Base-by-base conservation (phyloP, 2,113 vertebrate genomes). In the Typhlomys cinereus region DNA sequence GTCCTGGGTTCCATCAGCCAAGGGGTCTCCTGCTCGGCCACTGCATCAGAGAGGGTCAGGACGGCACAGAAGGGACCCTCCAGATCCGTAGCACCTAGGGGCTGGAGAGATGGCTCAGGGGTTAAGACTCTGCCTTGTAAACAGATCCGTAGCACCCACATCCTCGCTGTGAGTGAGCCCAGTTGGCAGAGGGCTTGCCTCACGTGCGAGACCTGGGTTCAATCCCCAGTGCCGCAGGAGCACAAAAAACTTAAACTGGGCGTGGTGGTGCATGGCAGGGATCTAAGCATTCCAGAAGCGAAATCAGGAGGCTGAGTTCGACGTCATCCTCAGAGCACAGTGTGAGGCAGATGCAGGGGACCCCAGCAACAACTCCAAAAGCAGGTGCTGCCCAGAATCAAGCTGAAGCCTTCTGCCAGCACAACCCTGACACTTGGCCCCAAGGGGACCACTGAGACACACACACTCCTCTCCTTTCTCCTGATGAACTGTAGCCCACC, bases 241-340 rank as follows among this genome's bases (percentile, higher is more conserved):
- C 46, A n/a, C 71, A 31, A 71, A 7, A 71, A 71, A 44, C 23
- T 29, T 4, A 48, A 74, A 48, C 74, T 2, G 50, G 34, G 50
- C 12, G 4, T 15, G 34, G 74, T 54, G n/a, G 50, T 29, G 10
- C 10, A 36, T 0, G 2, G 2, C 1, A 2, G 21, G 14, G 25
- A 25, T 54, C 34, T n/a, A 31, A 76, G 50, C 21, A 76, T n/a
- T 76, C 18, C 11, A 21, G 34, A 25, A 18, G 34, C 3, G 23
- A 20, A 54, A 34, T 18, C 34, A 76, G 48, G 74, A 76, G 74
- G 48, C n/a, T 76, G 73, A 76, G 48, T 52, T 76, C 20, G 36
- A 25, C 29, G 34, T n/a, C 74, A 75, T 2, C 31, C 46, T n/a
- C 29, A 8, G 18, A 59, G 29, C n/a, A 75, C 10, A 52, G 18